Base-by-base conservation (phyloP, 2,797 vertebrate species). In the Momotus momota region DNA sequence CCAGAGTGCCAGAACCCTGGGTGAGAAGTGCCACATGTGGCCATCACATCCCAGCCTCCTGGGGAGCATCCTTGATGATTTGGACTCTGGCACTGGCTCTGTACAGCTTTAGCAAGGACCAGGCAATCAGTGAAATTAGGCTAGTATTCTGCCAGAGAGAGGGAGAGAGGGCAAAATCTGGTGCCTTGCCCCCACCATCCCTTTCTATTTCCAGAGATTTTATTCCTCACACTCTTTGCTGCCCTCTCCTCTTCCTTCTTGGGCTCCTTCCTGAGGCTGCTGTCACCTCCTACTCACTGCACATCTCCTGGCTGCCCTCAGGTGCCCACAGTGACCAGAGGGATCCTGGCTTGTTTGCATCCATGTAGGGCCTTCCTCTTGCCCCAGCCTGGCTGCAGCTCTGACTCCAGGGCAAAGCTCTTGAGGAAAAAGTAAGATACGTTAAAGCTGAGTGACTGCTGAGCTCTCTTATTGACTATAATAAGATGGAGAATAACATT, bases 401-500 rank as follows among this genome's bases (percentile, higher is more conserved):
- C 81, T 95, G 67, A 33, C 64, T 94, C 22, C 48, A 48, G 43
- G 66, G 57, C 81, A 92, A 86, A 92, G 35, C 54, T 90, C 87
- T 49, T 78, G 78, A 92, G 91, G 87, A 70, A 78, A 72, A 79
- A 64, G 35, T 40, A 67, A 69, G 48, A 66, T 78, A 57, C 25
- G 9, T 71, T 94, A 77, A 94, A 93, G 58, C 81, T 72, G 91
- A 84, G 86, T 81, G 71, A 51, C 67, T 89, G 93, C 72, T 89
- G 77, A 96, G 54, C 78, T 84, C 88, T 79, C 66, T 92, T 93
- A 83, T 80, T 96, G 96, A 65, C 83, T 95, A 31, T 61, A 90
- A 94, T 62, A 85, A 70, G 88, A 84, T 4, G 31, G 94, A 86
- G 92, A 97, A 94, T 94, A 97, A 91, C 84, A 77, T 96, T 96